A percentile compares a stretch with the other conserved stretches of the same genome.
Evolutionary conservation across 2,888 invertebrate genomes (phyloP).

Genomic region (Drosophila melanosoma): DNA sequence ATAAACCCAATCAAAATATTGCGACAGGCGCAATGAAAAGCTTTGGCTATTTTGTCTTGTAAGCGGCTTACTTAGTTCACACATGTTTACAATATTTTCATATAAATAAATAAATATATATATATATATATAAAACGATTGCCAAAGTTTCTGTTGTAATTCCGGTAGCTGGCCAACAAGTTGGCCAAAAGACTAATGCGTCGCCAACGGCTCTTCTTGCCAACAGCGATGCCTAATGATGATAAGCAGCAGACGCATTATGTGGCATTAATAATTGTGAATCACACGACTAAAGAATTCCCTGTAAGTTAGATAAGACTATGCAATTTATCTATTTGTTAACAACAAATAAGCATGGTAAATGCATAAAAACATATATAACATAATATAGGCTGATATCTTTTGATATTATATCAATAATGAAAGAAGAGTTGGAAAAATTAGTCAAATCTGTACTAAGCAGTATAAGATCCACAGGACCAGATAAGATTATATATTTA

Average conservation of each 20-base stretch:
- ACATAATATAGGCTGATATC: not conserved
- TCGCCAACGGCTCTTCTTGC: constrained; percentile 11
- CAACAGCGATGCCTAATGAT: constrained; percentile 29
- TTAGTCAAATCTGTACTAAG: not conserved
- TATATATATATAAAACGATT: constrained; percentile 28
- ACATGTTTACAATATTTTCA: constrained; percentile 37
- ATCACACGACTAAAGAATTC: constrained; percentile 10
- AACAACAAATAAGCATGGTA: no score
- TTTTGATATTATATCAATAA: not conserved
- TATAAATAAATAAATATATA: constrained; percentile 5
- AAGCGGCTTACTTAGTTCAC: constrained; percentile 70
- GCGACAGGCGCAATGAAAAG: constrained; percentile 57
- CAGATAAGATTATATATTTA: not conserved
- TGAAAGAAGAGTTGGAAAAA: not conserved
- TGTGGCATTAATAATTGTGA: not conserved
- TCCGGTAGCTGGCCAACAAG: constrained; percentile 50
- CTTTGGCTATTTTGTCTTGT: constrained; percentile 43
- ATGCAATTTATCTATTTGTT: not conserved
- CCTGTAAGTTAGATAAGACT: constrained; percentile 13
- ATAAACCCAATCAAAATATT: constrained; percentile 72
- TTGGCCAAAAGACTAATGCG: constrained; percentile 21
- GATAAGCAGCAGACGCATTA: constrained; percentile 36
- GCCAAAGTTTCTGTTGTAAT: constrained; percentile 54
- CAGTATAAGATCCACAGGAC: not conserved
- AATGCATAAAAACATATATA: not conserved